Base-by-base conservation (phyloP, 2,888 invertebrate species). In the Latrodectus hesperus region DNA sequence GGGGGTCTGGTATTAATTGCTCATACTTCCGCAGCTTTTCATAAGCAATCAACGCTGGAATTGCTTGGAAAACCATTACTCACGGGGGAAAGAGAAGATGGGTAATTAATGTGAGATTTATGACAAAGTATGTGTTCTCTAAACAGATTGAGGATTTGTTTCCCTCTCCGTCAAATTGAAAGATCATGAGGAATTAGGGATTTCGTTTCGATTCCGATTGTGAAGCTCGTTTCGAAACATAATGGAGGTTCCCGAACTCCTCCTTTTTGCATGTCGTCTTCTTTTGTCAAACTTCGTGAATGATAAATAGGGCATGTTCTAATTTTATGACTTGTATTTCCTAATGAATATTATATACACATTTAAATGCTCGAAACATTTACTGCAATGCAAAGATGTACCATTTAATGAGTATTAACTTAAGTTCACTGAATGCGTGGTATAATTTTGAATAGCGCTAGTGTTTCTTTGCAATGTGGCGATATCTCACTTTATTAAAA, bases 31-130 rank as follows among this genome's bases (percentile, higher is more conserved):
- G 53, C 73, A 49, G 73, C 77, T 38, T 78, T 51, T 51, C 60
- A 53, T 16, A 16, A 60, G 70, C 79, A 71, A 82, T 74, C 26
- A 67, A 55, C 70, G 64, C 55, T 72, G 73, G 84, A 70, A 73
- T 74, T 67, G 67, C 53, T 67, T 78, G 74, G 52, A 72, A 73
- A 78, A 14, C 73, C 84, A 84, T 84, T 84, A 78, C 78, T 84
- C 84, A 78, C 55, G 65, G 22, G 53, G 22, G 55, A 38, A 60
- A 49, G 26, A 70, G 22, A 22, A 22, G 22, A 74, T 67, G 26
- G 22, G 74, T 74, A 84, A 84, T 84, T 84, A 84, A 84, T 78
- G 84, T 72, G 77, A 78, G 84, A 84, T 84, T 84, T 84, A 84
- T 84, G 84, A 84, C 53, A 71, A 17, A 51, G 53, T 60, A 51